These are phyloP conservation scores for Ibidorhyncha struthersii DNA, from an alignment of 2,113 vertebrate genomes.

Conservation along the genomic window DNA sequence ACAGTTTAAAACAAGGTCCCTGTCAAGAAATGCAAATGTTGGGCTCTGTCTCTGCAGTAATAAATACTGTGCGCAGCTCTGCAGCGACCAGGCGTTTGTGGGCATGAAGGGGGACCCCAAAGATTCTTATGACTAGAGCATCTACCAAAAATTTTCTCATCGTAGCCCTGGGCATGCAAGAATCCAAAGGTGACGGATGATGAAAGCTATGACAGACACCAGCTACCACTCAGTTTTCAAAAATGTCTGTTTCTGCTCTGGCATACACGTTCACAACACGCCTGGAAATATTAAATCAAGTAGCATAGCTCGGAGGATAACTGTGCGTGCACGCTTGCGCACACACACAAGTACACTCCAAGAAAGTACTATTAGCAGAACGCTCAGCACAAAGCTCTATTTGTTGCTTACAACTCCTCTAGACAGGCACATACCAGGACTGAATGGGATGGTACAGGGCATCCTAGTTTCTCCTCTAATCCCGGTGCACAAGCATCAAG, in stretches of 20 bases:
- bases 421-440: slow-evolving; percentile 79
- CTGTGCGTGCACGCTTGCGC: accelerated
- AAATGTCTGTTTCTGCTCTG: not conserved
- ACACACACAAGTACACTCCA: not conserved
- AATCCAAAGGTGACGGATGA: not conserved
- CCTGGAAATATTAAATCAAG: not conserved
- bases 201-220: not conserved
- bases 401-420: not conserved
- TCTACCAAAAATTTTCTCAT: not conserved
- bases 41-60: not conserved
- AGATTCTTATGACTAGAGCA: not conserved
- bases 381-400: not conserved
- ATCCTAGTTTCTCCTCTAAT: slow-evolving; percentile 80
- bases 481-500: slow-evolving; percentile 82
- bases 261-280: not conserved
- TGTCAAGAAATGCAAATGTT: slow-evolving; percentile 5
- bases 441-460: slow-evolving; percentile 74
- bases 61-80: not conserved
- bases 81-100: not conserved
- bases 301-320: not conserved
- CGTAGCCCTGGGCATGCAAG: not conserved
- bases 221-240: not conserved
- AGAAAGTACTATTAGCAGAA: not conserved
- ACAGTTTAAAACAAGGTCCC: not conserved
- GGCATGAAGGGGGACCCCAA: not conserved